These are phyloP conservation scores for Cyclophora punctaria DNA, from an alignment of 2,888 invertebrate species.

Conservation along the genomic window DNA sequence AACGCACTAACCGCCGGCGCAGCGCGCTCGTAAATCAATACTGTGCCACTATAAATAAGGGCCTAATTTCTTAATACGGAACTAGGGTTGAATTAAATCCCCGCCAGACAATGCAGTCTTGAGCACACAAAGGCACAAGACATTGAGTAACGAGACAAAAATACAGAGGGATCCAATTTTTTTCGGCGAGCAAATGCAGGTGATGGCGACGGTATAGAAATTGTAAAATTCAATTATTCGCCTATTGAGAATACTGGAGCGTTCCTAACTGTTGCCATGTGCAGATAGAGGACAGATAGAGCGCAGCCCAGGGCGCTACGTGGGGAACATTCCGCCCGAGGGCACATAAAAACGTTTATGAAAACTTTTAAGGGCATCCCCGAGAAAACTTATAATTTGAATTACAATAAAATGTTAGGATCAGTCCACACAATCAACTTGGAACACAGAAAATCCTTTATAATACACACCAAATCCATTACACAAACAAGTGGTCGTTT, in stretches of 20 bases:
- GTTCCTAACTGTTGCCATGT: slow-evolving; percentile 47
- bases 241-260: slow-evolving; percentile 55
- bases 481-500: background rate
- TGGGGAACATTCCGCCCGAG: slow-evolving; percentile 6
- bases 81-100: slow-evolving; percentile 32
- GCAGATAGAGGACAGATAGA: slow-evolving; percentile 21
- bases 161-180: slow-evolving; percentile 56
- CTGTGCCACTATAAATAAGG: slow-evolving; percentile 54
- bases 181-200: slow-evolving; percentile 53
- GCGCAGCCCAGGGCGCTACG: slow-evolving; percentile 4
- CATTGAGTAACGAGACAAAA: slow-evolving; percentile 67
- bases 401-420: slow-evolving; percentile 16
- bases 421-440: slow-evolving; percentile 6
- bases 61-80: slow-evolving; percentile 51
- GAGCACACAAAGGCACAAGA: slow-evolving; percentile 49
- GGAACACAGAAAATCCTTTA: too few relatives aligned
- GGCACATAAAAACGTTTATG: slow-evolving; percentile 15
- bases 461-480: background rate
- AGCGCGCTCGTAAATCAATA: slow-evolving; percentile 48
- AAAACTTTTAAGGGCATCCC: slow-evolving; percentile 22
- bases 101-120: slow-evolving; percentile 45
- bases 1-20: slow-evolving; percentile 41
- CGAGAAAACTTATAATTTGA: slow-evolving; percentile 18
- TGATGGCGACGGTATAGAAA: slow-evolving; percentile 57
- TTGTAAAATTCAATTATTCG: slow-evolving; percentile 65